phyloP scores from a whole-genome alignment of 2,888 invertebrate species.

The Caenorhabditis wallacei region DNA sequence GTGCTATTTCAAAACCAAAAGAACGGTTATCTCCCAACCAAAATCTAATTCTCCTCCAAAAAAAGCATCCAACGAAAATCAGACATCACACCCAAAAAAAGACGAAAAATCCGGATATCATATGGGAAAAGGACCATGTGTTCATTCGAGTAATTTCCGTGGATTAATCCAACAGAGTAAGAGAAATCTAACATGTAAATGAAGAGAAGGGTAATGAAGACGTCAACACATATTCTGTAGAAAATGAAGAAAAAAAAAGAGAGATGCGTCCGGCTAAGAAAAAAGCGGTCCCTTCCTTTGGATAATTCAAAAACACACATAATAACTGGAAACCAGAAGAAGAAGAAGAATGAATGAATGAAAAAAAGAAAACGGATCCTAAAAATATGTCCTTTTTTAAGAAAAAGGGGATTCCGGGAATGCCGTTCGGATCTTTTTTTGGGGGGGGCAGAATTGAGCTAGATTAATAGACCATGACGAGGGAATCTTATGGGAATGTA shows the following conservation, averaged over 20 bases:
- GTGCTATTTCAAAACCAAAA: not conserved
- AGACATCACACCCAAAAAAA: not conserved
- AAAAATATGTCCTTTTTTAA: too few species aligned
- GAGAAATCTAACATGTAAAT: slow-evolving; percentile 13
- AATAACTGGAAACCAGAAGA: slow-evolving; percentile 30
- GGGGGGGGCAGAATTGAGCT: slow-evolving; percentile 25
- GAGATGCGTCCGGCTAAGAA: not conserved
- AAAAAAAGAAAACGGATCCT: slow-evolving; percentile 11
- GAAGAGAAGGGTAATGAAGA: slow-evolving; percentile 5
- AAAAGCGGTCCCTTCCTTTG: not conserved
- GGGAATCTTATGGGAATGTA: slow-evolving; percentile 23
- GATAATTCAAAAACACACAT: slow-evolving; percentile 56
- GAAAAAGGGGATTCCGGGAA: slow-evolving; percentile 21
- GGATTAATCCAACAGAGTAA: not conserved
- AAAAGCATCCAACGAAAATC: slow-evolving; percentile 1
- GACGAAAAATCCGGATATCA: not conserved
- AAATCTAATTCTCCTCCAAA: not conserved
- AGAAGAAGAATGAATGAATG: not conserved
- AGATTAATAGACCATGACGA: slow-evolving; percentile 41
- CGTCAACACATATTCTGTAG: slow-evolving; percentile 27
- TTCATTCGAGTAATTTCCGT: not conserved
- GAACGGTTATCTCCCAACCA: not conserved
- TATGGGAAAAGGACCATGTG: not conserved
- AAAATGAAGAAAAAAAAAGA: not conserved
- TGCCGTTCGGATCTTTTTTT: not conserved